Conservation (phyloP, 2,797 vertebrate species). For the Phyllotis vaccarum region DNA sequence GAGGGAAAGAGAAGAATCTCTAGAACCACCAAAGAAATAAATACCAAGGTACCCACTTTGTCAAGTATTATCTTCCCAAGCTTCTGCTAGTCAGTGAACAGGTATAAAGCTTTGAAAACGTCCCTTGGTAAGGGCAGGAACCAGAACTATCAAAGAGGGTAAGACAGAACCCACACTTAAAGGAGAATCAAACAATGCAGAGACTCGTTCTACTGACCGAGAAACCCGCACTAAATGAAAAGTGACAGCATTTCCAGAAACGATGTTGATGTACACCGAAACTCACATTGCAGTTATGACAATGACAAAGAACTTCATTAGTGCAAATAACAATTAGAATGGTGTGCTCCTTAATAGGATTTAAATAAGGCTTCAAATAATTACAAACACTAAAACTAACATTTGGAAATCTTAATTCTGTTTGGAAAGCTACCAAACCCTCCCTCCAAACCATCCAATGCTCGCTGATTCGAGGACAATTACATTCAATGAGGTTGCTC, state of each 20-base stretch:
- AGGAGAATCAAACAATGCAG: constrained; percentile 83
- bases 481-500: constrained; percentile 87
- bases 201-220: constrained; percentile 78
- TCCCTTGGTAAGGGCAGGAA: constrained; percentile 56
- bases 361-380: constrained; percentile 90
- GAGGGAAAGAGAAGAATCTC: constrained; percentile 41
- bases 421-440: constrained; percentile 85
- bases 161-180: constrained; percentile 76
- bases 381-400: constrained; percentile 88
- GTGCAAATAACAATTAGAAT: constrained; percentile 90
- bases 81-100: constrained; percentile 55
- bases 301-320: constrained; percentile 87
- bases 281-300: constrained; percentile 83
- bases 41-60: constrained; percentile 68
- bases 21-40: constrained; percentile 64
- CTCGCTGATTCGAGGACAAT: constrained; percentile 82
- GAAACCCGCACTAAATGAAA: constrained; percentile 73
- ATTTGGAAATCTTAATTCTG: constrained; percentile 86
- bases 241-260: constrained; percentile 74
- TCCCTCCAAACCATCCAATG: constrained; percentile 78
- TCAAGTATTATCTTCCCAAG: constrained; percentile 36
- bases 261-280: constrained; percentile 79
- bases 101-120: constrained; percentile 73
- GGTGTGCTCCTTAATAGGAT: constrained; percentile 88
- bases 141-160: constrained; percentile 65